Percentiles rank a stretch among this genome's conserved stretches.
Evolutionary conservation across 92 coral and sea anemone species (phyloP).

Genomic region (Phenganax subtilis): DNA sequence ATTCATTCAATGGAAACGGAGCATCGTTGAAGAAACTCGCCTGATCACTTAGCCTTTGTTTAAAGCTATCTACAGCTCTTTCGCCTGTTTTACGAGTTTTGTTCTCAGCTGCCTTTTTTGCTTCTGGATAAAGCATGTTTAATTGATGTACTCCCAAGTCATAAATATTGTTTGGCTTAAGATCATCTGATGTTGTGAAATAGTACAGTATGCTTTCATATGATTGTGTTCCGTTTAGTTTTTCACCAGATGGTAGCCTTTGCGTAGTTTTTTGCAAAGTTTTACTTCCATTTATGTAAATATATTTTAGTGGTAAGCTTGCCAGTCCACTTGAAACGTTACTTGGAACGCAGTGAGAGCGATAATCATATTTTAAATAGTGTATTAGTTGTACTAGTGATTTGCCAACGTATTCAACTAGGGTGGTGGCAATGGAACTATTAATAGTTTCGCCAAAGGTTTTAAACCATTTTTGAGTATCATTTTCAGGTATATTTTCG

Average conservation of each 20-base stretch:
- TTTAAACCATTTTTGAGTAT: constrained; percentile 53
- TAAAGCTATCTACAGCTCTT: constrained; percentile 62
- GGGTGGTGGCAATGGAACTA: constrained; percentile 54
- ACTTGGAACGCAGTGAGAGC: constrained; percentile 80
- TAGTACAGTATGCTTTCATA: constrained; percentile 80
- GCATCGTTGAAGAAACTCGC: constrained; percentile 81
- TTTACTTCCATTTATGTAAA: constrained; percentile 60
- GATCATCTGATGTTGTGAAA: constrained; percentile 66
- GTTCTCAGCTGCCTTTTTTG: constrained; percentile 61
- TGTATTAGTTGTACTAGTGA: constrained; percentile 65
- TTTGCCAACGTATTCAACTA: constrained; percentile 67
- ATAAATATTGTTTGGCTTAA: constrained; percentile 67
- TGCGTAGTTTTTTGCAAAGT: constrained; percentile 59
- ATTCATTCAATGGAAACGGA: constrained; percentile 74
- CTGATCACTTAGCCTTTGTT: constrained; percentile 62
- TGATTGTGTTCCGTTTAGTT: constrained; percentile 65
- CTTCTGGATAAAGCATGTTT: constrained; percentile 66
- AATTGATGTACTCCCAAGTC: constrained; percentile 61
- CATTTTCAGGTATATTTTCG: constrained; percentile 36
- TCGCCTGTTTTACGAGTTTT: constrained; percentile 53
- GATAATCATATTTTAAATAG: constrained; percentile 63
- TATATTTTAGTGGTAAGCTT: constrained; percentile 65
- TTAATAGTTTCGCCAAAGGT: constrained; percentile 48
- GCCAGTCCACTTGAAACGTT: constrained; percentile 93
- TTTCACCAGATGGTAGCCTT: constrained; percentile 66